phyloP scores from a whole-genome alignment of 1,140 invertebrate genomes.

The Eupeodes corollae region DNA sequence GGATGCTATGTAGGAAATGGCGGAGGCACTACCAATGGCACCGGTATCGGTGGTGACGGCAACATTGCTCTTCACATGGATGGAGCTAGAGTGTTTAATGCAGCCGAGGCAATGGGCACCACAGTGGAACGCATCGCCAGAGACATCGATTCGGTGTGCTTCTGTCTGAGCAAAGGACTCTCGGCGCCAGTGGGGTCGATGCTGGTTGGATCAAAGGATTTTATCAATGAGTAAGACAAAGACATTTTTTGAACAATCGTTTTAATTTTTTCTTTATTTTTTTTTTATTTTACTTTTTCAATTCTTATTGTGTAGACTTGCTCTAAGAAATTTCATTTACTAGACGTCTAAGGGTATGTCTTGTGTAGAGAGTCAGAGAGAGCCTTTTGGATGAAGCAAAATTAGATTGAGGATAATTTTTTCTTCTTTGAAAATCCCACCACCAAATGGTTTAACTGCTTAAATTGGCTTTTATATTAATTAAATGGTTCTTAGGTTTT shows the following conservation, averaged over 20 bases:
- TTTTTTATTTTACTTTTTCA: too few species aligned
- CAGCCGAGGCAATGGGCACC: constrained; percentile 53
- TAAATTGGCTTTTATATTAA: too few species aligned
- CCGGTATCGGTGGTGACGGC: constrained; percentile 2
- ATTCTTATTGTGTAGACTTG: too few species aligned
- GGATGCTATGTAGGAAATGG: constrained; percentile 40
- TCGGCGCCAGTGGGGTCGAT: constrained; percentile 81
- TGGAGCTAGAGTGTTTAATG: constrained; percentile 88
- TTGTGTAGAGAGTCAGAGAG: too few species aligned
- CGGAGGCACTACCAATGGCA: background rate
- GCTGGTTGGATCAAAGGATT: constrained; percentile 63
- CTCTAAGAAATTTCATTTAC: too few species aligned
- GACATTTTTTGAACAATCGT: background rate
- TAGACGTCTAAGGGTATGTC: too few species aligned
- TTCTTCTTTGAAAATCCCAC: too few species aligned
- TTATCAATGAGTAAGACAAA: constrained; percentile 58
- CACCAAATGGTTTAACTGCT: too few species aligned
- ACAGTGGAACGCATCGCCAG: constrained; percentile 51
- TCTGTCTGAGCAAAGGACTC: constrained; percentile 81
- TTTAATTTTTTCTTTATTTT: background rate
- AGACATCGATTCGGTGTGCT: constrained; percentile 64
- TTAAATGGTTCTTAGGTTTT: too few species aligned
- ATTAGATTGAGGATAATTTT: too few species aligned
- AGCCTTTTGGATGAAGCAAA: too few species aligned
- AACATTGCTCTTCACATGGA: constrained; percentile 70